These are phyloP conservation scores for Steinernema hermaphroditum DNA, from an alignment of 2,888 invertebrate genomes.

Conservation along the genomic window DNA sequence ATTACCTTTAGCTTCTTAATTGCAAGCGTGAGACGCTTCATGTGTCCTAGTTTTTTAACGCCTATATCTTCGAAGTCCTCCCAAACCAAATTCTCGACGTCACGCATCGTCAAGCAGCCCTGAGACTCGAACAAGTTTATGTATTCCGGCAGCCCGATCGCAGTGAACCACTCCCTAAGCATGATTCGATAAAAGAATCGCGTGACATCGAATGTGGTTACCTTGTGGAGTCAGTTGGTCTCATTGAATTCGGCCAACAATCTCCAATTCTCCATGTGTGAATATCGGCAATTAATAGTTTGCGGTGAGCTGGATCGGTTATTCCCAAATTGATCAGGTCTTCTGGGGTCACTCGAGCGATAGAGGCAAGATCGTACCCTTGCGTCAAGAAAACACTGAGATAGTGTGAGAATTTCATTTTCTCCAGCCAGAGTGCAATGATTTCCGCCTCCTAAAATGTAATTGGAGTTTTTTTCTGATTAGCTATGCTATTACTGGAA, in stretches of 20 bases:
- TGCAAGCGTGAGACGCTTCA: slow-evolving; percentile 94
- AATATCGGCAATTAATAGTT: slow-evolving; percentile 92
- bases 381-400: slow-evolving; percentile 87
- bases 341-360: slow-evolving; percentile 98
- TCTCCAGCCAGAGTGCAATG: slow-evolving; percentile 87
- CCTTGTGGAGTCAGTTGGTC: slow-evolving; percentile 45
- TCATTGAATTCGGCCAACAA: slow-evolving; percentile 48
- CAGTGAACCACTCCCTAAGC: slow-evolving; percentile 81
- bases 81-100: slow-evolving; percentile 93
- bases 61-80: slow-evolving; percentile 96
- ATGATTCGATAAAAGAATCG: background rate
- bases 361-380: slow-evolving; percentile 95
- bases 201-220: slow-evolving; percentile 27
- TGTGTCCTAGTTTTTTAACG: slow-evolving; percentile 78
- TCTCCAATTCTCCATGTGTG: slow-evolving; percentile 69
- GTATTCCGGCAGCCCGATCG: slow-evolving; percentile 88
- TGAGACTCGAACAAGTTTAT: slow-evolving; percentile 85
- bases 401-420: slow-evolving; percentile 91
- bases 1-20: slow-evolving; percentile 83
- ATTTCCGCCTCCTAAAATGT: slow-evolving; percentile 82
- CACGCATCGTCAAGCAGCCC: slow-evolving; percentile 86
- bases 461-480: background rate
- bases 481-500: slow-evolving; percentile 72
- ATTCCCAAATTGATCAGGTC: slow-evolving; percentile 77
- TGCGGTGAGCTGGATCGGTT: slow-evolving; percentile 94